Conservation (phyloP, 64 coral and sea anemone species). For the Montipora cactus region DNA sequence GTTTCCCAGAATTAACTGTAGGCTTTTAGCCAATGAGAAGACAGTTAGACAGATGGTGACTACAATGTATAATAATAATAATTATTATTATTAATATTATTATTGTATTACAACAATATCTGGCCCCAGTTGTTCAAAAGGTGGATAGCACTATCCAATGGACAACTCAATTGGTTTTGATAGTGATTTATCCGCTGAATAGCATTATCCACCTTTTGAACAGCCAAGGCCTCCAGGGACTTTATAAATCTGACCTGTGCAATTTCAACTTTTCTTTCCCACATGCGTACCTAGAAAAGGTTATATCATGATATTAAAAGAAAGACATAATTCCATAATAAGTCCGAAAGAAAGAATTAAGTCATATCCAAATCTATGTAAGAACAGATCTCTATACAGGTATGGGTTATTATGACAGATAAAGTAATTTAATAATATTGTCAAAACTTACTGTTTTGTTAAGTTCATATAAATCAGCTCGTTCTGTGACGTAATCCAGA, state of each 20-base stretch:
- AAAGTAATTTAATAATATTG: neutral
- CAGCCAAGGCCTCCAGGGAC: neutral
- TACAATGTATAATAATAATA: too few species aligned
- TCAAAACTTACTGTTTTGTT: constrained; percentile 85
- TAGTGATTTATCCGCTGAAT: neutral
- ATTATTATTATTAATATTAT: too few species aligned
- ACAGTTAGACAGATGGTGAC: too few species aligned
- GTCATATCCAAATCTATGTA: neutral
- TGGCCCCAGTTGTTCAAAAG: too few species aligned
- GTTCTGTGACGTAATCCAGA: constrained; percentile 96
- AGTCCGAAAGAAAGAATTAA: too few species aligned
- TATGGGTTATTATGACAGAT: too few species aligned
- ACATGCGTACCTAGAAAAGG: constrained; percentile 83
- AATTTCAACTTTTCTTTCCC: constrained; percentile 99
- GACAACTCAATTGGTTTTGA: neutral
- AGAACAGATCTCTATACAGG: too few species aligned
- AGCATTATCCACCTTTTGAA: neutral
- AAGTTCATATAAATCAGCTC: constrained; percentile 95
- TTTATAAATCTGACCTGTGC: constrained; percentile 75
- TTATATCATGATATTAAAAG: too few species aligned
- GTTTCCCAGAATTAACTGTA: too few species aligned
- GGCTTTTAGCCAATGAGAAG: too few species aligned
- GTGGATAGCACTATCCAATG: too few species aligned
- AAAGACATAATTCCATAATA: neutral
- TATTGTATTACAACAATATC: too few species aligned